These are phyloP conservation scores for Naja naja DNA, from an alignment of 2,113 vertebrate genomes.

Conservation along the genomic window DNA sequence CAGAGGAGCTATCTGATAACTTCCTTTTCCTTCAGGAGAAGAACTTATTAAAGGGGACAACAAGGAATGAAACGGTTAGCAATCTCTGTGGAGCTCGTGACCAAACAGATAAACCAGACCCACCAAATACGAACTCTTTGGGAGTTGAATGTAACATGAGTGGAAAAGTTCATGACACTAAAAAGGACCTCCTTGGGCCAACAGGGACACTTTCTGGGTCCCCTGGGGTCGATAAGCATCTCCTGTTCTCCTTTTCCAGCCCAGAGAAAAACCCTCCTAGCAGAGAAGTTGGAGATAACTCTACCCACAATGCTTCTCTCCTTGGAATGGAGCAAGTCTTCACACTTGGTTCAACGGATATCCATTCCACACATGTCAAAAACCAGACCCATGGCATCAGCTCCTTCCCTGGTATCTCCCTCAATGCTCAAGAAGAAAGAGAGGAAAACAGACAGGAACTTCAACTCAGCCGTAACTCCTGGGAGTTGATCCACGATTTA, in stretches of 20 bases:
- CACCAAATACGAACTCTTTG: conserved; percentile 60
- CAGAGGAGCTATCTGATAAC: conserved; percentile 83
- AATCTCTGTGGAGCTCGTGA: conserved; percentile 64
- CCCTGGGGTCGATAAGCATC: conserved; percentile 48
- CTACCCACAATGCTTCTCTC: conserved; percentile 62
- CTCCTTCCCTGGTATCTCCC: background rate
- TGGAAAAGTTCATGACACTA: conserved; percentile 46
- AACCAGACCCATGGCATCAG: conserved; percentile 52
- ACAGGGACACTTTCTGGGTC: conserved; percentile 66
- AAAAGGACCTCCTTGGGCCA: conserved; percentile 64
- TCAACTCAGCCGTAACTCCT: background rate
- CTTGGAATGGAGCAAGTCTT: conserved; percentile 43
- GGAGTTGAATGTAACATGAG: conserved; percentile 54
- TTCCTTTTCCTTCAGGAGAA: conserved; percentile 88
- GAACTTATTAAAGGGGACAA: conserved; percentile 75
- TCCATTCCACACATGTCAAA: conserved; percentile 71
- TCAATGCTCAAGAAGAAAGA: conserved; percentile 35
- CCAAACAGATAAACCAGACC: conserved; percentile 68
- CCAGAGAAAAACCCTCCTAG: conserved; percentile 56
- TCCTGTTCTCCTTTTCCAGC: conserved; percentile 41
- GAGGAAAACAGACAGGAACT: background rate
- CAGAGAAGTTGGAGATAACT: conserved; percentile 57
- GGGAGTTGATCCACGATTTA: conserved; percentile 12
- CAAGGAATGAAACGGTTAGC: conserved; percentile 51
- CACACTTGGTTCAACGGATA: conserved; percentile 58